Evolutionary conservation across 2,888 invertebrate genomes (phyloP).

Genomic region (Leptopilina myrica): DNA sequence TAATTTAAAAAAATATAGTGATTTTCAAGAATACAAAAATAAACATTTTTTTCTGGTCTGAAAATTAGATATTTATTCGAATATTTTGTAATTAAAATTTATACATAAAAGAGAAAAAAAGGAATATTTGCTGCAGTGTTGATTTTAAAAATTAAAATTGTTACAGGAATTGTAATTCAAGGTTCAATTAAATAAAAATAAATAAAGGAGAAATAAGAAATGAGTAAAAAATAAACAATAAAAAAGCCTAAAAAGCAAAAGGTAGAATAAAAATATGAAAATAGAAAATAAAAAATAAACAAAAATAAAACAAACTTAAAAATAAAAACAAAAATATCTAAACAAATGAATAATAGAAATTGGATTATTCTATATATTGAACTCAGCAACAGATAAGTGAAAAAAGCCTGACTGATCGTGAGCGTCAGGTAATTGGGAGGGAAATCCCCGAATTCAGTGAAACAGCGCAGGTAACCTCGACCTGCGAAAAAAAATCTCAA

Average conservation of each 20-base stretch:
- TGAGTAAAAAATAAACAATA: no score
- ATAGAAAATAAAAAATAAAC: no score
- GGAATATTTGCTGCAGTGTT: no score
- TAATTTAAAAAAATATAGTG: background rate
- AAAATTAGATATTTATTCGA: no score
- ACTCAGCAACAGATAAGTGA: background rate
- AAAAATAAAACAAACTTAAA: no score
- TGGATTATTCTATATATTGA: background rate
- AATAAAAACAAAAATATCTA: background rate
- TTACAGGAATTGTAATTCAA: background rate
- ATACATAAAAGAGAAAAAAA: no score
- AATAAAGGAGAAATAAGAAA: no score
- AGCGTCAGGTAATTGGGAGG: background rate
- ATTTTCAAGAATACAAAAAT: background rate
- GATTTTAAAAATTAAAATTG: no score
- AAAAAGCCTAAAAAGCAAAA: no score
- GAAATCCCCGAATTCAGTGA: conserved; percentile 21
- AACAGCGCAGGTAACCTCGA: conserved; percentile 12
- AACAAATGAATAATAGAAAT: background rate
- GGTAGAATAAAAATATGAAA: no score
- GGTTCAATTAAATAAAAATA: background rate
- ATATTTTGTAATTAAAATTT: no score
- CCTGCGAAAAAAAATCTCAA: background rate
- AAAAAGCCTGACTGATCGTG: background rate
- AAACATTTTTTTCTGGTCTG: no score